phyloP scores from a whole-genome alignment of 2,797 vertebrate species.

The Arctocebus calabarensis region DNA sequence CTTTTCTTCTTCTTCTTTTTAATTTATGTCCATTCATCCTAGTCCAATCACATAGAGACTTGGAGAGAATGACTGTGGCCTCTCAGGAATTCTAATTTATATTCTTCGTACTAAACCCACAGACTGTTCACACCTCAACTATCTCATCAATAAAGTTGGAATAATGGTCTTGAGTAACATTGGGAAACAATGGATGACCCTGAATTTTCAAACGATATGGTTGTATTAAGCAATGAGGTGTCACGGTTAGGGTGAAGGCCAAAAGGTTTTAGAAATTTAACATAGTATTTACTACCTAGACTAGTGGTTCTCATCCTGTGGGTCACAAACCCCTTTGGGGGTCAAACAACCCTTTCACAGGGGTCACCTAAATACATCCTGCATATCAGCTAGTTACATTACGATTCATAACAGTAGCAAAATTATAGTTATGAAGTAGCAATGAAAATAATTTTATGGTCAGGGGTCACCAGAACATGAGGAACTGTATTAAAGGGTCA shows the following conservation, averaged over 20 bases:
- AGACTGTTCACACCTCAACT: not conserved
- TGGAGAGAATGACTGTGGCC: not conserved
- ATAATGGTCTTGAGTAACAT: slow-evolving; percentile 20
- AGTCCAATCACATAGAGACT: not conserved
- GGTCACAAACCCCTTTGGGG: too few species aligned
- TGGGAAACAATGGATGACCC: not conserved
- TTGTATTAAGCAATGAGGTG: not conserved
- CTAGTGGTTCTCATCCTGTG: too few species aligned
- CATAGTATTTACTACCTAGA: not conserved
- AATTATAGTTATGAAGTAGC: too few species aligned
- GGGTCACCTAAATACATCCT: too few species aligned
- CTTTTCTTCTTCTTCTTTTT: not conserved
- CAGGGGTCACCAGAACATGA: too few species aligned
- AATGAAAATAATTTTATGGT: too few species aligned
- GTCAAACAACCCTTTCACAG: too few species aligned
- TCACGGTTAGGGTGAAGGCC: not conserved
- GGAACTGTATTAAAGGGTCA: too few species aligned
- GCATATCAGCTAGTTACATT: too few species aligned
- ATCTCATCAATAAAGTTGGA: not conserved
- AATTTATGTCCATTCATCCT: slow-evolving; percentile 52
- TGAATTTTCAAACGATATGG: not conserved
- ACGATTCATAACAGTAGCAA: too few species aligned
- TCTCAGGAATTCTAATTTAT: slow-evolving; percentile 26
- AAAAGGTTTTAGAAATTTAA: not conserved
- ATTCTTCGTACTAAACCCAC: not conserved